A percentile compares a stretch with the other conserved stretches of the same genome.
Evolutionary conservation across 1,140 invertebrate genomes (phyloP).

Genomic region (Chelonus insularis): DNA sequence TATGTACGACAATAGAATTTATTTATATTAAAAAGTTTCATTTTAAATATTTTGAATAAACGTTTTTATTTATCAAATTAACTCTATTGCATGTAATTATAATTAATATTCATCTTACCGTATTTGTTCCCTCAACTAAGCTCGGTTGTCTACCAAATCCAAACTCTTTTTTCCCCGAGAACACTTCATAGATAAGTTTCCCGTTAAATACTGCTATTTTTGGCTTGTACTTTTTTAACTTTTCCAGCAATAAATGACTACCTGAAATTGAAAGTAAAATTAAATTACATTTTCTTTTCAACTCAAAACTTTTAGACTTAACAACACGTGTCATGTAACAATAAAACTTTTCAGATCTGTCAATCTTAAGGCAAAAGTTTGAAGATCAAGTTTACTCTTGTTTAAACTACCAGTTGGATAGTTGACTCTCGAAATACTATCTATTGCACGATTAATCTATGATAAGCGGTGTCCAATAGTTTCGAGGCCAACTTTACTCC

Average conservation of each 20-base stretch:
- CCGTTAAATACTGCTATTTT: slow-evolving; percentile 99
- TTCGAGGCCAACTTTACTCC: slow-evolving; percentile 17
- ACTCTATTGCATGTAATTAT: slow-evolving; percentile 8
- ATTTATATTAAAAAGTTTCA: not conserved
- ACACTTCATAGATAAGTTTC: slow-evolving; percentile 96
- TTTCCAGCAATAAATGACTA: slow-evolving; percentile 86
- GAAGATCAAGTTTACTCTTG: too few species aligned
- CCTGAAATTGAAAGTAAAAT: slow-evolving; percentile 59
- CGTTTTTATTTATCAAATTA: not conserved
- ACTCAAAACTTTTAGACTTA: too few species aligned
- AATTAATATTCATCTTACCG: slow-evolving; percentile 68
- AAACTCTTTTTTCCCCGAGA: slow-evolving; percentile 96
- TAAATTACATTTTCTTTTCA: not conserved
- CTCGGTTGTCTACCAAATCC: slow-evolving; percentile 94
- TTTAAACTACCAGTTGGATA: not conserved
- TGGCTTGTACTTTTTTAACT: slow-evolving; percentile 88
- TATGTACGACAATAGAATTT: slow-evolving; percentile 1
- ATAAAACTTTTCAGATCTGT: not conserved
- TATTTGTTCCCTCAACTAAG: slow-evolving; percentile 88
- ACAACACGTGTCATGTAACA: not conserved
- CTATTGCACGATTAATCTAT: not conserved
- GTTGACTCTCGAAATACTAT: slow-evolving; percentile 4
- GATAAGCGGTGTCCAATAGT: slow-evolving; percentile 24
- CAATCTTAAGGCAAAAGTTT: not conserved
- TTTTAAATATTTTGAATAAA: not conserved